Conservation (phyloP, 2,113 vertebrate genomes). For the Zapus hudsonius region DNA sequence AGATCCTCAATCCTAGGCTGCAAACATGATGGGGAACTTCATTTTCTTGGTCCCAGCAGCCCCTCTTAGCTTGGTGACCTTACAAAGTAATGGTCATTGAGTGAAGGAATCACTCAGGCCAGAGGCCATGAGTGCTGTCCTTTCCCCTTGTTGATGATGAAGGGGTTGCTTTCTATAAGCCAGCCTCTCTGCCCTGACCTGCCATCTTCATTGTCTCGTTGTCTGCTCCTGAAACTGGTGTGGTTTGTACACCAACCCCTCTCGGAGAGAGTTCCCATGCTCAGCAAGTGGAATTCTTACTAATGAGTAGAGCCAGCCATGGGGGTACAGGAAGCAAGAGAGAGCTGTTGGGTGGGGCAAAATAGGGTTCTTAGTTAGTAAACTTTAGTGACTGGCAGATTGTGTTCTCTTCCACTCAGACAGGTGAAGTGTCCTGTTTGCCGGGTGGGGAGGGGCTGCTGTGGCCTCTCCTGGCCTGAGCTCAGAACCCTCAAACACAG, state of each 20-base stretch:
- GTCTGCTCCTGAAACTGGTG: neutral
- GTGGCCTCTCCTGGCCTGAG: neutral
- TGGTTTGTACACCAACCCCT: neutral
- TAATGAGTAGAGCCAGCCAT: accelerated
- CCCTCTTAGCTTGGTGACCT: slow-evolving; percentile 34
- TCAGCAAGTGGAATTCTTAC: neutral
- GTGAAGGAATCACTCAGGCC: neutral
- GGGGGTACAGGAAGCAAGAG: neutral
- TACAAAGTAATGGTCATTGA: neutral
- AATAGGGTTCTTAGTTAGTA: neutral
- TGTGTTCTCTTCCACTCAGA: neutral
- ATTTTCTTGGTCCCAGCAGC: slow-evolving; percentile 44
- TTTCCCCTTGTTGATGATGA: neutral
- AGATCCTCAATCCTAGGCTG: neutral
- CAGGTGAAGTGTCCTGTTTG: neutral
- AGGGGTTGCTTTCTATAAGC: neutral
- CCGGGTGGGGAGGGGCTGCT: too few species aligned
- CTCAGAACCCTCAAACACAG: neutral
- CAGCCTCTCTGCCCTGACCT: neutral
- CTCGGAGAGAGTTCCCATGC: accelerated
- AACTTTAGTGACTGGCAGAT: neutral
- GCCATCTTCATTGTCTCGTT: neutral
- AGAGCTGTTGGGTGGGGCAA: neutral
- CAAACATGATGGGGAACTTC: slow-evolving; percentile 2
- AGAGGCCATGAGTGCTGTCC: accelerated